phyloP scores from a whole-genome alignment of 2,888 invertebrate species.

The Cybosia mesomella region DNA sequence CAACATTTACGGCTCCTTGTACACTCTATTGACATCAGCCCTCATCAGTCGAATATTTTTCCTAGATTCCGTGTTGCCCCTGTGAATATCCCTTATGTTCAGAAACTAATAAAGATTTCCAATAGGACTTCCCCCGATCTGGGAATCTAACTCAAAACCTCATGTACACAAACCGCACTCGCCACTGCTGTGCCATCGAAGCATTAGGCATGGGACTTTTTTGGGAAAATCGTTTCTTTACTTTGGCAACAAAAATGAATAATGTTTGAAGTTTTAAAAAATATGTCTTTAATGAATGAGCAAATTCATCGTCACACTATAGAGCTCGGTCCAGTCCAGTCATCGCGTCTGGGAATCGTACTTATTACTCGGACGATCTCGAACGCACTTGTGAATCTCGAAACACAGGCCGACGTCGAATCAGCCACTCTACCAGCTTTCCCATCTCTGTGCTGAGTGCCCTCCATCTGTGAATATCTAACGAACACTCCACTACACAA shows the following conservation, averaged over 20 bases:
- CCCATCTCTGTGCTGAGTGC: slow-evolving; percentile 58
- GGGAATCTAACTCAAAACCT: too few species aligned
- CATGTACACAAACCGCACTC: too few species aligned
- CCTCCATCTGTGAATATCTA: slow-evolving; percentile 71
- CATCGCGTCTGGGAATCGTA: slow-evolving; percentile 77
- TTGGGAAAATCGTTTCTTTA: not conserved
- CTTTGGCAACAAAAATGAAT: not conserved
- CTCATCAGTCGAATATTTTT: too few species aligned
- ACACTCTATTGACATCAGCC: too few species aligned
- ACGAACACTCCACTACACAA: slow-evolving; percentile 69
- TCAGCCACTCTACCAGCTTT: slow-evolving; percentile 72
- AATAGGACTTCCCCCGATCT: too few species aligned
- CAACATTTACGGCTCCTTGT: too few species aligned
- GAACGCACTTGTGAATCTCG: slow-evolving; percentile 62
- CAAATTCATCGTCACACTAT: slow-evolving; percentile 45
- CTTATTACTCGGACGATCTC: slow-evolving; percentile 63
- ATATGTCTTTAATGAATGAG: not conserved
- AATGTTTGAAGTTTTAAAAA: not conserved
- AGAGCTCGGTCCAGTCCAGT: slow-evolving; percentile 60
- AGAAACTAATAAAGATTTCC: too few species aligned
- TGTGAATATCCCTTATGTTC: too few species aligned
- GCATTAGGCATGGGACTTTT: not conserved
- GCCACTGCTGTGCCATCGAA: not conserved
- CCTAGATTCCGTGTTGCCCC: not conserved
- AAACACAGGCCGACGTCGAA: slow-evolving; percentile 75